Conservation (phyloP, 2,113 vertebrate species). For the Xiphias gladius region DNA sequence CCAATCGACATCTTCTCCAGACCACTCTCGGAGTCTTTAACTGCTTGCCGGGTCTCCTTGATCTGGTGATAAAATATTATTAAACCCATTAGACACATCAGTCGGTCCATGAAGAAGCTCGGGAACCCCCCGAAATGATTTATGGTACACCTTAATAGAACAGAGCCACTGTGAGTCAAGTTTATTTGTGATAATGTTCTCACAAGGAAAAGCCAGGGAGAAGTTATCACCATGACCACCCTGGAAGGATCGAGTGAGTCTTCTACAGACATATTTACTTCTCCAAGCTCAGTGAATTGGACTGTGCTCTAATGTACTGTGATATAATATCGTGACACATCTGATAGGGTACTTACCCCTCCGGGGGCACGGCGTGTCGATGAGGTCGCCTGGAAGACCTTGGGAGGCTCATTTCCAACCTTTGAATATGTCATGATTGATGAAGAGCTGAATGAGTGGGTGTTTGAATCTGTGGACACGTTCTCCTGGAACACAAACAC, state of each 20-base stretch:
- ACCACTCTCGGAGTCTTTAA: slow-evolving; percentile 94
- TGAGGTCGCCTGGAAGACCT: slow-evolving; percentile 91
- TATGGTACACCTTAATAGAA: background rate
- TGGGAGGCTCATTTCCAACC: slow-evolving; percentile 90
- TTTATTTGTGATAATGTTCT: background rate
- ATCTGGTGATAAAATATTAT: slow-evolving; percentile 79
- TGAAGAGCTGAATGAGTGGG: slow-evolving; percentile 92
- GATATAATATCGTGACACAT: slow-evolving; percentile 5
- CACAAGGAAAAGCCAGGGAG: background rate
- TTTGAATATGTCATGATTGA: slow-evolving; percentile 95
- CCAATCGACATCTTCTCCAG: slow-evolving; percentile 93
- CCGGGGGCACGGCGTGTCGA: slow-evolving; percentile 91
- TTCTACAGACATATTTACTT: background rate
- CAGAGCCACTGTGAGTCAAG: background rate
- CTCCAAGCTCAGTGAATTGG: background rate
- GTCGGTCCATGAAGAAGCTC: background rate
- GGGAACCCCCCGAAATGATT: background rate
- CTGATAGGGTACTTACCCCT: slow-evolving; percentile 86
- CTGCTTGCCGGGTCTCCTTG: slow-evolving; percentile 90
- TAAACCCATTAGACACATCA: slow-evolving; percentile 1
- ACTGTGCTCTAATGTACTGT: slow-evolving; percentile 9
- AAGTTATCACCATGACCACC: background rate
- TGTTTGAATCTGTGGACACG: slow-evolving; percentile 81
- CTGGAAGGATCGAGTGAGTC: background rate
- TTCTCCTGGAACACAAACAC: slow-evolving; percentile 83